Evolutionary conservation across 2,113 vertebrate genomes (phyloP), one percentile per base, ranked within the genome.

Genomic region (Lophochroa leadbeateri): DNA sequence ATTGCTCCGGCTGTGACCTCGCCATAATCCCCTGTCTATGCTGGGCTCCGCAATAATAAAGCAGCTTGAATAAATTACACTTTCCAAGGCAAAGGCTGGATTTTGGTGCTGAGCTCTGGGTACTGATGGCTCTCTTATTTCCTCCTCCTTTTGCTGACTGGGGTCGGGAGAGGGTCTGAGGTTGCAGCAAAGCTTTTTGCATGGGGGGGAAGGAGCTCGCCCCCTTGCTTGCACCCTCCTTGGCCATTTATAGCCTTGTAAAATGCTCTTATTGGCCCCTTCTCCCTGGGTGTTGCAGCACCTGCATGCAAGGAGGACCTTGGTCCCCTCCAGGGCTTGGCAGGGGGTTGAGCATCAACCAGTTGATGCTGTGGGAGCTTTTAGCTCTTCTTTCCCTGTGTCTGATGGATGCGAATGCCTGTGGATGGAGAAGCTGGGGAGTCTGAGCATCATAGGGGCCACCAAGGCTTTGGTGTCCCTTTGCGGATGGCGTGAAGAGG

Each of bases 31-130:
- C 67, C 58, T 4, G 28, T 82, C 92, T 53, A 82, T 0, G 14
- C 90, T 28, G 93, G 95, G 96, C 69, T 94, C 84, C 77, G 91
- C 97, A 92, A 86, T 97, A 96, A 97, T 97, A 96, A 90, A 75
- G 90, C 77, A 90, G 91, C 96, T 96, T 97, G 97, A 97, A 97
- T 98, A 98, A 97, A 98, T 98, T 97, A 95, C 39, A 9, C 94
- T 96, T 96, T 89, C 94, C 96, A 97, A 98, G 97, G 96, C 95
- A 77, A 97, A 97, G 96, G 96, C 82, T 11, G 88, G 92, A 94
- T 98, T 98, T 97, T 93, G 92, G 94, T 20, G 43, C 94, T 80
- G 93, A 96, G 86, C 90, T 95, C 90, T 97, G 94, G 86, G 94
- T 92, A 87, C 94, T 95, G 95, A 97, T 97, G 94, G 93, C 94